Base-by-base conservation (phyloP, 2,113 vertebrate genomes). In the Holacanthus passer region DNA sequence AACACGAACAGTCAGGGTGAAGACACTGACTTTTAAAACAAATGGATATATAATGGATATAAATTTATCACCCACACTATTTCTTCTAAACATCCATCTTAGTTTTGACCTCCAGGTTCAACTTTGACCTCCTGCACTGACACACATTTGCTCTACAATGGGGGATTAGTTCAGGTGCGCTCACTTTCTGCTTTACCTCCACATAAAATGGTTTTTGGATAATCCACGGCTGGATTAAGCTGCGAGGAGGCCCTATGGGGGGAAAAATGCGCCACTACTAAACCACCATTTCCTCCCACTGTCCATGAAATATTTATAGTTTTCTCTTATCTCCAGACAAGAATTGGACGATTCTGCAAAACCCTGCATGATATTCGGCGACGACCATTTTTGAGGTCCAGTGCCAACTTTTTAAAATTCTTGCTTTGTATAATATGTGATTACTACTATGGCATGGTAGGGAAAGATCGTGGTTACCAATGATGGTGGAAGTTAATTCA, bases 141-240 rank as follows among this genome's bases (percentile, higher is more conserved):
- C 20, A 75, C 0, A 1, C 9, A 20, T 58, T 43, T 29, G 2
- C 24, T 53, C 7, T 20, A 35, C 47, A 77, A 47, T 24, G 29
- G 53, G 4, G 7, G n/a, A 63, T 35, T 31, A 70, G 67, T 59
- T 53, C 1, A 22, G 17, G n/a, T 71, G 17, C 32, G 9, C 41
- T 75, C 50, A 19, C 73, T 47, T 71, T 31, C 20, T n/a, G 41
- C 59, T 79, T 39, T 31, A 17, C 11, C 20, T 73, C 56, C 22
- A 31, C 32, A 58, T 32, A 50, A 69, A 74, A 64, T 56, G 17
- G n/a, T 56, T 48, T 55, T 53, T 56, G 16, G 12, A 69, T 53
- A 69, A 81, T 84, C 73, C 22, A 47, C 45, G 85, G 24, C n/a
- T 48, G 31, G 66, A 60, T 76, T 55, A 47, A 35, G 59, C n/a